phyloP scores from a whole-genome alignment of 2,797 vertebrate species.

The Hirundo rustica region DNA sequence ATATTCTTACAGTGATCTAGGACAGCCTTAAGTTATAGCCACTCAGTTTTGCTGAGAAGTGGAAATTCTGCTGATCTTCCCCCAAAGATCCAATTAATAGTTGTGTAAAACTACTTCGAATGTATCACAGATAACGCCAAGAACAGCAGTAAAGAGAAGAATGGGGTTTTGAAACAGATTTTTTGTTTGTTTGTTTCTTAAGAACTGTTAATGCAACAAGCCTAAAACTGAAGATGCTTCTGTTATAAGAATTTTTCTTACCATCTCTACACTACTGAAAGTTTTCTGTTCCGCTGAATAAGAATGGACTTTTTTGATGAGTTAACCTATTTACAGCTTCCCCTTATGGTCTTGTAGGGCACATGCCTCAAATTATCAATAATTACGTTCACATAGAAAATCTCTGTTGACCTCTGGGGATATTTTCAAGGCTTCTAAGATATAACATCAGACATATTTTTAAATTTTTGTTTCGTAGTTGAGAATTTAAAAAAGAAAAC shows the following conservation, averaged over 20 bases:
- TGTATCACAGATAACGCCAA: background rate
- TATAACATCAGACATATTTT: background rate
- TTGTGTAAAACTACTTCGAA: background rate
- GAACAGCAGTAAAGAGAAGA: background rate
- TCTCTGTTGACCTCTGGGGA: background rate
- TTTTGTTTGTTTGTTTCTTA: background rate
- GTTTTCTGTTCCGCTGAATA: background rate
- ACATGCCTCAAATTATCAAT: background rate
- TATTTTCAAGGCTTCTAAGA: background rate
- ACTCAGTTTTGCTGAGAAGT: background rate
- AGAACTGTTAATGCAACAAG: background rate
- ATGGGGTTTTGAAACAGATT: background rate
- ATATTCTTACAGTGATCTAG: background rate
- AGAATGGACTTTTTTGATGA: background rate
- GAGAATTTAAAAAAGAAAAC: background rate
- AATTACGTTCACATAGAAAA: background rate
- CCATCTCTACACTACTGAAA: background rate
- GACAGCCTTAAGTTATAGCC: background rate
- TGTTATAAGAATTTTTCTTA: background rate
- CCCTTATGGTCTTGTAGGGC: background rate
- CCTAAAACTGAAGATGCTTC: background rate
- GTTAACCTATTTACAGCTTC: background rate
- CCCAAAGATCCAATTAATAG: conserved; percentile 9
- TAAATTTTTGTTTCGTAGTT: background rate
- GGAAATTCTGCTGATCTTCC: background rate